A percentile compares a stretch with the other conserved stretches of the same genome.
Conservation (phyloP, 2,888 invertebrate genomes). For the Caenorhabditis doughertyi region DNA sequence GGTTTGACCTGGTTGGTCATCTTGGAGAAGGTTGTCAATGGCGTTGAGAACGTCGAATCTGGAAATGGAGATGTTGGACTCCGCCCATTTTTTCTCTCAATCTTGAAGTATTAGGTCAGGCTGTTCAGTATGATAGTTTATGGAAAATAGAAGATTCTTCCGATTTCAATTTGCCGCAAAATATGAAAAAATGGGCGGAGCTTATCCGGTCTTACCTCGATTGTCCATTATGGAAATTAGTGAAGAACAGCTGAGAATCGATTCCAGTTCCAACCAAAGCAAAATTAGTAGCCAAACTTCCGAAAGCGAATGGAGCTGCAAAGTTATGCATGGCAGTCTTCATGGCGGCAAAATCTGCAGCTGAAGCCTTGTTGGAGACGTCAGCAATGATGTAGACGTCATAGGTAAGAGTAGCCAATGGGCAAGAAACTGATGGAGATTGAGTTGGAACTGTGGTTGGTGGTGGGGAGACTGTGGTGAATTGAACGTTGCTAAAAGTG, state of each 20-base stretch:
- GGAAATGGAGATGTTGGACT: neutral
- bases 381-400: slow-evolving; percentile 75
- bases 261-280: slow-evolving; percentile 70
- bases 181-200: too few relatives aligned
- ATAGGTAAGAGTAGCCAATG: slow-evolving; percentile 65
- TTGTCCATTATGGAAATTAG: slow-evolving; percentile 71
- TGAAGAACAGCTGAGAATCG: slow-evolving; percentile 73
- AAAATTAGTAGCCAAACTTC: slow-evolving; percentile 65
- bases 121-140: too few relatives aligned
- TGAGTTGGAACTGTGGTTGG: slow-evolving; percentile 71
- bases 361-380: slow-evolving; percentile 64
- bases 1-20: slow-evolving; percentile 65
- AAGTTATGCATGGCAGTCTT: slow-evolving; percentile 68
- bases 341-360: slow-evolving; percentile 69
- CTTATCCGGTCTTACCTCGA: slow-evolving; percentile 27
- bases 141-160: too few relatives aligned
- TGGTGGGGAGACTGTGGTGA: slow-evolving; percentile 56
- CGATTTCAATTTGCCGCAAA: too few relatives aligned
- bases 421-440: slow-evolving; percentile 68
- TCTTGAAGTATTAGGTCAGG: too few relatives aligned
- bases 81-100: neutral
- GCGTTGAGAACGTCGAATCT: slow-evolving; percentile 58
- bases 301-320: slow-evolving; percentile 64
- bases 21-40: slow-evolving; percentile 65
- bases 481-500: slow-evolving; percentile 66